These are phyloP conservation scores for Cremastobaeus sp. DNA, from an alignment of 2,888 invertebrate species.

Conservation along the genomic window DNA sequence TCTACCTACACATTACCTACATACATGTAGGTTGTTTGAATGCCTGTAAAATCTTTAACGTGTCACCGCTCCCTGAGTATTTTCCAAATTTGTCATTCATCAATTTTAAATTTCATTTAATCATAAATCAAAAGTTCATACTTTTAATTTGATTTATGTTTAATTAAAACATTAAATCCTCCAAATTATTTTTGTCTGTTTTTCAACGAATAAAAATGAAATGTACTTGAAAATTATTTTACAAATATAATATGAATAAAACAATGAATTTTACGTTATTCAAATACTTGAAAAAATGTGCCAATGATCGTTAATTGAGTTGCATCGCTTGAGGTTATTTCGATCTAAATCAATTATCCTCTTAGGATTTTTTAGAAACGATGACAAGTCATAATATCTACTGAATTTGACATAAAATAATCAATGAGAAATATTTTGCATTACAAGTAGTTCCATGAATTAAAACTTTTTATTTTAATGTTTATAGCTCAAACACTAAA, in stretches of 20 bases:
- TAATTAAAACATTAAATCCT: too few species aligned
- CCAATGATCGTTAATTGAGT: slow-evolving; percentile 6
- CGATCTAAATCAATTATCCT: slow-evolving; percentile 14
- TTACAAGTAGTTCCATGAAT: slow-evolving; percentile 28
- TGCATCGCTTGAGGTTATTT: neutral
- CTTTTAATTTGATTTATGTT: too few species aligned
- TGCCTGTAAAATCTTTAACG: slow-evolving; percentile 66
- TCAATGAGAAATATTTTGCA: slow-evolving; percentile 20
- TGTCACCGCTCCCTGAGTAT: slow-evolving; percentile 72
- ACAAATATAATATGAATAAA: too few species aligned
- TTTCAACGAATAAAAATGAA: too few species aligned
- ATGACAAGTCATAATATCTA: slow-evolving; percentile 32
- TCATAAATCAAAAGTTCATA: too few species aligned
- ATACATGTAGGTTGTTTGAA: slow-evolving; percentile 66
- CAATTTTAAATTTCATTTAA: too few species aligned
- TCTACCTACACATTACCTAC: slow-evolving; percentile 69
- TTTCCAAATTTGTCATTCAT: slow-evolving; percentile 64
- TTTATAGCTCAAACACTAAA: slow-evolving; percentile 43
- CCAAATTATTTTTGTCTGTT: too few species aligned
- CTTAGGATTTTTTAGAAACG: slow-evolving; percentile 12
- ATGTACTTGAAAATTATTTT: too few species aligned
- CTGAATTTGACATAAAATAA: too few species aligned
- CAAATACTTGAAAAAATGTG: too few species aligned
- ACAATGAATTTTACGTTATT: too few species aligned
- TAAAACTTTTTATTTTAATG: slow-evolving; percentile 34